Base-by-base conservation (phyloP, 2,113 vertebrate species). In the Oenanthe melanoleuca region DNA sequence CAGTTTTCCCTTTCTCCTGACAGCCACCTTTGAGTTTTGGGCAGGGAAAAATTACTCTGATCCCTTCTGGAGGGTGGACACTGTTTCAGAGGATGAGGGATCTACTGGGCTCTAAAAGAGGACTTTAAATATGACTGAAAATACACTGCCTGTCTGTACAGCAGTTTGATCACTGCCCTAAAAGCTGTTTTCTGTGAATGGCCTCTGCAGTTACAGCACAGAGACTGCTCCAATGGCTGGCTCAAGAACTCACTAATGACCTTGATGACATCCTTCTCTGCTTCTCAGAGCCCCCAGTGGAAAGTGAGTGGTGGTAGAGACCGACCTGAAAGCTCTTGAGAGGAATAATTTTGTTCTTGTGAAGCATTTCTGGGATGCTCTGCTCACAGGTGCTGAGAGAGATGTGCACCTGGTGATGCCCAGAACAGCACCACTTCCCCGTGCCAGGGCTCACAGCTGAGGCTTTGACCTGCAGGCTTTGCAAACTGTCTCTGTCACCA, bases 391-490 rank as follows among this genome's bases (percentile, higher is more conserved):
- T 70, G 71, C 85, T 69, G 63, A 9, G 34, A 13, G 34, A 49
- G 66, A 33, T 7, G 63, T 66, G 60, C 53, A 53, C 29, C 52
- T 80, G 64, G 47, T 63, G 49, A 28, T 77, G 88, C 10, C 29
- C 33, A 23, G 50, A 34, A 16, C 4, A 4, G 60, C 78, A 71
- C 52, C 21, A 38, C n/a, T 77, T 45, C 17, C n/a, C 7, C 0
- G 0, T 40, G 93, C 86, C 94, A 78, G 90, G 79, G 57, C 60
- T 88, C 75, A 33, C 82, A 92, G 88, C 80, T 90, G 80, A 86
- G 67, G 40, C 47, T 71, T 14, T 80, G 71, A 93, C 82, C 85
- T 80, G 86, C 67, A 69, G 59, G 42, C 29, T 80, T 86, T 92
- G 64, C 72, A 78, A 64, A 74, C 63, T 15, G 20, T 52, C 92